A percentile compares a stretch with the other conserved stretches of the same genome.
Evolutionary conservation across 2,113 vertebrate species (phyloP).

Genomic region (Pseudonaja textilis): DNA sequence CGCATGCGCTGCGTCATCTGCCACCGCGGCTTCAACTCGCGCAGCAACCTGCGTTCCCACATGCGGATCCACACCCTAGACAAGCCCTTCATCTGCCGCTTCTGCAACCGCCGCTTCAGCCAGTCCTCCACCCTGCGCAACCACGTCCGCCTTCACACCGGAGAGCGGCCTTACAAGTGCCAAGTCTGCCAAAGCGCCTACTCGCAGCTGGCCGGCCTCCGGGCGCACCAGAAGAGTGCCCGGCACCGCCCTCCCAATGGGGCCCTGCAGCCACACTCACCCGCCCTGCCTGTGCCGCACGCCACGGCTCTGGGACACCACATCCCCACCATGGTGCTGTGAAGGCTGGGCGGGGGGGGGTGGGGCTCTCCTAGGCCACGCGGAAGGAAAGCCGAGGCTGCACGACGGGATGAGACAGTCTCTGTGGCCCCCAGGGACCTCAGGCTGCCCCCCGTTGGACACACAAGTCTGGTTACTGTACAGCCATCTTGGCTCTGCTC

Average conservation of each 20-base stretch:
- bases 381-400: background rate
- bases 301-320: slow-evolving; percentile 82
- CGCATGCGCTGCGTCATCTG: slow-evolving; percentile 99
- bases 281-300: slow-evolving; percentile 80
- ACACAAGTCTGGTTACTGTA: background rate
- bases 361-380: background rate
- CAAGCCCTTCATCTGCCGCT: slow-evolving; percentile 97
- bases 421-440: background rate
- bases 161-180: slow-evolving; percentile 96
- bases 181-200: slow-evolving; percentile 98
- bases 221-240: slow-evolving; percentile 97
- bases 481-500: background rate
- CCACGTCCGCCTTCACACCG: slow-evolving; percentile 96
- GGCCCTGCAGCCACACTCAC: slow-evolving; percentile 73
- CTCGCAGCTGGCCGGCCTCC: slow-evolving; percentile 94
- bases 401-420: too few species aligned
- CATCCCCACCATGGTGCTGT: slow-evolving; percentile 92
- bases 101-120: slow-evolving; percentile 98
- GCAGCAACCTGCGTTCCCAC: slow-evolving; percentile 98
- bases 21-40: slow-evolving; percentile 97
- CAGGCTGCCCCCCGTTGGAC: background rate
- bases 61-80: slow-evolving; percentile 99
- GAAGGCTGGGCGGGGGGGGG: slow-evolving; percentile 49
- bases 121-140: slow-evolving; percentile 97
- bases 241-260: slow-evolving; percentile 84